Base-by-base conservation (phyloP, 2,797 vertebrate species). In the Harpagifer antarcticus region DNA sequence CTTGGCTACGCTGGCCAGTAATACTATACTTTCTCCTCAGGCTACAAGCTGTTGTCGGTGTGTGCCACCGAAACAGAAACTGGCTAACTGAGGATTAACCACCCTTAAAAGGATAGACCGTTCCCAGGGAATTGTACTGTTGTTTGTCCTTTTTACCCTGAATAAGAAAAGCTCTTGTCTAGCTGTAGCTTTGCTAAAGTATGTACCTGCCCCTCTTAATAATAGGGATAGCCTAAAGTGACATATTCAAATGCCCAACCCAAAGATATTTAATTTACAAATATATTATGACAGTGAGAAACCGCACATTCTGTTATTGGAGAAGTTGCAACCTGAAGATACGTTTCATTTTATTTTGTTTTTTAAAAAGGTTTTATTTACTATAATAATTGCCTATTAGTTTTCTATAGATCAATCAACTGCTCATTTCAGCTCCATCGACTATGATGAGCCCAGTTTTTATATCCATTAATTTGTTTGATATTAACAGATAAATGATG, bases 41-140 rank as follows among this genome's bases (percentile, higher is more conserved):
- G 72, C 72, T 49, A 48, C 20, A 58, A 52, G 55, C 64, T 65
- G 52, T 58, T 81, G 65, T 57, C 14, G 17, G 42, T 67, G 20
- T 58, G 63, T 58, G 52, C 52, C 68, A 48, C 23, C 2, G n/a
- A 79, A 83, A 72, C 48, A 66, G 55, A 64, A 71, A 63, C 58
- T 44, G 53, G 16, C 52, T 53, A 49, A 68, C 42, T 16, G 37
- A 73, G 20, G 49, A 80, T 71, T 63, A 67, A 62, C 55, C 14
- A n/a, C 27, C 42, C 48, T 37, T 73, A 45, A 68, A 47, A 40
- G 23, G 16, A 49, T 37, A 20, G 15, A 40, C 15, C 45, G 16
- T 68, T 82, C 53, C 48, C 48, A 55, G 60, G 27, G 31, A 66
- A 27, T 23, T 43, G 12, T 42, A 11, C 33, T 53, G 53, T 53